A percentile compares a stretch with the other conserved stretches of the same genome.
Evolutionary conservation across 1,140 invertebrate species (phyloP).

Genomic region (Drosophila micromelanica): DNA sequence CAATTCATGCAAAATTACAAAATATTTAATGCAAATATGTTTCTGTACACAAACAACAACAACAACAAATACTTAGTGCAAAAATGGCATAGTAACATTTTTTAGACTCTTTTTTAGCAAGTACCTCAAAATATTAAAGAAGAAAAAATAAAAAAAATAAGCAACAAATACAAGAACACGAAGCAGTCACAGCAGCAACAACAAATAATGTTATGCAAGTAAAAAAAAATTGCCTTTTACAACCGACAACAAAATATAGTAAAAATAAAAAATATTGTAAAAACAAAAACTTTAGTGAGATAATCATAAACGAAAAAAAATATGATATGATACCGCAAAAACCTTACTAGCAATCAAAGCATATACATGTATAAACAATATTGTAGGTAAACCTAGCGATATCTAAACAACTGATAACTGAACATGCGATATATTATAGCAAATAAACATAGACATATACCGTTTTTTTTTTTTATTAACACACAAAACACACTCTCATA

Average conservation of each 20-base stretch:
- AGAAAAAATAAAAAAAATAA: conserved; percentile 10
- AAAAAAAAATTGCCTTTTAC: conserved; percentile 25
- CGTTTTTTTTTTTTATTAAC: conserved; percentile 24
- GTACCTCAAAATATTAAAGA: conserved; percentile 59
- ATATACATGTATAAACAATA: conserved; percentile 56
- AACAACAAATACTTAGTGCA: conserved; percentile 57
- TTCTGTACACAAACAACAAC: conserved; percentile 19
- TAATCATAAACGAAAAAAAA: conserved; percentile 27
- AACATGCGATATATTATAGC: conserved; percentile 58
- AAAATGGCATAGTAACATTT: conserved; percentile 38
- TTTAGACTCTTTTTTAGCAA: conserved; percentile 72
- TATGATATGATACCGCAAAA: conserved; percentile 64
- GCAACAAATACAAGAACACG: conserved; percentile 22
- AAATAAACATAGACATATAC: conserved; percentile 49
- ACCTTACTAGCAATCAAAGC: conserved; percentile 79
- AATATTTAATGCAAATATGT: conserved; percentile 30
- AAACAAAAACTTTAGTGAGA: conserved; percentile 41
- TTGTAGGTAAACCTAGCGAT: conserved; percentile 59
- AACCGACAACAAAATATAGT: conserved; percentile 41
- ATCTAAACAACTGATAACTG: conserved; percentile 46
- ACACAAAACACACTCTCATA: conserved; percentile 66
- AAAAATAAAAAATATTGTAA: conserved; percentile 43
- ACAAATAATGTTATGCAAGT: conserved; percentile 10
- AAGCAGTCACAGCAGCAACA: conserved; percentile 40
- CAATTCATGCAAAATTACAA: conserved; percentile 27